Evolutionary conservation across 2,888 invertebrate genomes (phyloP), one percentile per base, ranked within the genome.

Genomic region (Mythimna pallens): DNA sequence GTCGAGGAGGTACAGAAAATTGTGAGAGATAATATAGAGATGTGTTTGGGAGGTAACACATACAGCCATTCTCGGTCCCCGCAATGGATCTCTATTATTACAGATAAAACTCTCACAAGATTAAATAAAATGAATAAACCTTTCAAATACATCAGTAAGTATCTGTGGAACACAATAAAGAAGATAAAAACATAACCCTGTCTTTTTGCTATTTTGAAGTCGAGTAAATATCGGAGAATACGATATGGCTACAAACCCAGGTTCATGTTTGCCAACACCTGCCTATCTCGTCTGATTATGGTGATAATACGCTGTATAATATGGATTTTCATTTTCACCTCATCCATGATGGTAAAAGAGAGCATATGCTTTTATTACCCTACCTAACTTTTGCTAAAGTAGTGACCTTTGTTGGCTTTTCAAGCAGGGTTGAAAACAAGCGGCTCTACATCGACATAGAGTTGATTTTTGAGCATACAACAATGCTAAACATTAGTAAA

Each of bases 71-170:
- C 95, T 2, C 88, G 94, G 62, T 72, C 89, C 8, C 93, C 95
- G 8, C 92, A 93, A 66, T 98, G 98, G 98, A 98, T 98, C 79
- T 97, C 97, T 43, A 95, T 97, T 61, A 97, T 98, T 59, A 98
- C 98, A 0, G 98, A 98, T 89, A 97, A 97, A 88, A 98, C 98
- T 71, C 93, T 98, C 64, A 94, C 97, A 65, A 97, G 97, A 78
- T 94, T 98, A 14, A 98, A 97, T 86, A 98, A 98, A 90, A 93
- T 98, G 70, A 97, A 98, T 88, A 98, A 98, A 90, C 98, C 98
- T 50, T 98, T 98, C 92, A 98, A 98, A 94, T 98, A 98, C 91
- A 94, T 96, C 36, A n/a, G 96, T 96, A 90, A 91, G 98, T 90
- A 77, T 6, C 7, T 55, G 52, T 34, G 17, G 4, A 61, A 25